Percentiles rank a stretch among this genome's conserved stretches.
phyloP scores from a whole-genome alignment of 2,113 vertebrate species.

The Thamnaconus septentrionalis region DNA sequence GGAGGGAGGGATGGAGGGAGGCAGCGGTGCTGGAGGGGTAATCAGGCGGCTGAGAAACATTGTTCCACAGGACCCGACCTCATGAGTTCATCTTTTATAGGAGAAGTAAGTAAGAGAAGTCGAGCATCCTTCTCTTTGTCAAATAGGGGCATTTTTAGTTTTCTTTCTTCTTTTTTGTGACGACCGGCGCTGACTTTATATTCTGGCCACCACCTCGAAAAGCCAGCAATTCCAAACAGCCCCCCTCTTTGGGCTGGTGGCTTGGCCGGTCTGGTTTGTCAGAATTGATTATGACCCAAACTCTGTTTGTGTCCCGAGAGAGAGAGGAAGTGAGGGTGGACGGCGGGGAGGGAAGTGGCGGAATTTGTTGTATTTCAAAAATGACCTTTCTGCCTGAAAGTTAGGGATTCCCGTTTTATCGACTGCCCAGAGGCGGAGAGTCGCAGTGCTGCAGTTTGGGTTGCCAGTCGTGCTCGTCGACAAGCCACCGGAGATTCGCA shows the following conservation, averaged over 20 bases:
- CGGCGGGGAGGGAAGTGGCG: background rate
- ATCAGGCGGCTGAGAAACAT: constrained; percentile 5
- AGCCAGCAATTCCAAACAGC: constrained; percentile 1
- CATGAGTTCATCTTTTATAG: background rate
- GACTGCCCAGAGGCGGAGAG: no score
- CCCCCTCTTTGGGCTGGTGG: no score
- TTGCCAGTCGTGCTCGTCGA: constrained; percentile 33
- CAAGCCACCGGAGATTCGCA: constrained; percentile 1
- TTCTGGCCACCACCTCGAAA: background rate
- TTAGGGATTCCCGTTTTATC: no score
- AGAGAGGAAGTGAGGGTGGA: constrained; percentile 7
- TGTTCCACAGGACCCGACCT: background rate
- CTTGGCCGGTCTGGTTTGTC: no score
- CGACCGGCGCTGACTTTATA: background rate
- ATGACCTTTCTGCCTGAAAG: no score
- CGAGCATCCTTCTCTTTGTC: background rate
- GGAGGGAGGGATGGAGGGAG: constrained; percentile 42
- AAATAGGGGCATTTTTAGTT: background rate
- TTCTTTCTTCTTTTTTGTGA: background rate
- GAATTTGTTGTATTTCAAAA: background rate
- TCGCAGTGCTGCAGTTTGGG: no score
- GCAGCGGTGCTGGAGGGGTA: constrained; percentile 22
- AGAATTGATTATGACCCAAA: no score
- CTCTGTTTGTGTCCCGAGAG: background rate
- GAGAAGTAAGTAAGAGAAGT: background rate